Evolutionary conservation across 2,888 invertebrate genomes (phyloP), one percentile per base, ranked within the genome.

Genomic region (Lissocephala sabroskyi): DNA sequence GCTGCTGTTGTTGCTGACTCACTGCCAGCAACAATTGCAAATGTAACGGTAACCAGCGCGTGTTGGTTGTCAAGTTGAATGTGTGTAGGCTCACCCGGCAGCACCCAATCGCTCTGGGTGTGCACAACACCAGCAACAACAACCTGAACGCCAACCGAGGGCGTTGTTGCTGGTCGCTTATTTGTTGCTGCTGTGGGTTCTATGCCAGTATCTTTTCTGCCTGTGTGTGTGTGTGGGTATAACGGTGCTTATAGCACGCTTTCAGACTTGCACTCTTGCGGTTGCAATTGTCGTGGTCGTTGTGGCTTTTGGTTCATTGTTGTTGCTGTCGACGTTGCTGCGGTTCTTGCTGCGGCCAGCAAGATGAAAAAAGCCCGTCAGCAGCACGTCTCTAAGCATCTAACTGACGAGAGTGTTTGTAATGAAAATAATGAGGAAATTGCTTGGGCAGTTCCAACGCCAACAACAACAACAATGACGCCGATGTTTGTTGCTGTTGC

Each of bases 201-300:
- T n/a, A n/a, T n/a, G n/a, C n/a, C n/a, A n/a, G n/a, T n/a, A n/a
- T n/a, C n/a, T n/a, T n/a, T n/a, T n/a, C n/a, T 23, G 23, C 7
- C 3, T 23, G 23, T 23, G 23, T 23, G 7, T 23, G 23, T 23
- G 23, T 23, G 23, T 23, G 23, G 3, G n/a, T 35, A 23, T 43
- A 58, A 60, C 47, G 45, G 47, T 16, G 40, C 49, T 49, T 50
- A 13, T 13, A 41, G 51, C 62, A 52, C 55, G 48, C 56, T 45
- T 49, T 23, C 50, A 47, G 45, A 44, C 23, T 23, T 23, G 23
- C 23, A 23, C 7, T 37, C 52, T 41, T 41, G 46, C 7, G 23
- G 23, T 23, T 23, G 23, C 23, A 23, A 7, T 41, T 16, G 42
- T 13, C 9, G 23, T 11, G 42, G 36, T 18, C 26, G 13, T 32